Base-by-base conservation (phyloP, 2,888 invertebrate genomes). In the Rhaphigaster nebulosa region DNA sequence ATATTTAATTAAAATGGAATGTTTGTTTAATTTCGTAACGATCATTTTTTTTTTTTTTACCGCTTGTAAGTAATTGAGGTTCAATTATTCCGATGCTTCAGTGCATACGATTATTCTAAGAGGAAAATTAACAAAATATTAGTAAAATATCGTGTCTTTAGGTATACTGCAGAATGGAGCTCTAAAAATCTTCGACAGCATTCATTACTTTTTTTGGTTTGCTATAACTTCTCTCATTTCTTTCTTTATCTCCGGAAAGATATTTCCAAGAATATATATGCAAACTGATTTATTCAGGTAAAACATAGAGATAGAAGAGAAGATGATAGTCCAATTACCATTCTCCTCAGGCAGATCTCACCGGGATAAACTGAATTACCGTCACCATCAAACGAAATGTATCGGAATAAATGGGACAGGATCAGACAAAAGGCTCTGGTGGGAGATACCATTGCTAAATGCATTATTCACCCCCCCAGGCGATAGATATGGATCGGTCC, bases 371-470 rank as follows among this genome's bases (percentile, higher is more conserved):
- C 12, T 80, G 41, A 41, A 80, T 80, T 80, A 80, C 80, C 1
- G 38, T 80, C 41, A 41, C 80, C 80, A 80, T 80, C 80, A 41
- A 80, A 80, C 80, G 80, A 41, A 80, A 80, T 80, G 80, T 80
- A 80, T 80, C 41, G 41, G 41, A 80, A 80, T 80, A 80, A 80
- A 80, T 80, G 80, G 38, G 65, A 26, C 12, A 41, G 80, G 34
- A 29, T 41, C 41, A 41, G 41, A 80, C 80, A 80, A 26, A 80
- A 80, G 80, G 23, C 80, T 76, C 10, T 1, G 52, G 18, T 1
- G 80, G 80, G 41, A 41, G 80, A 41, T 41, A 80, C 18, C 23
- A 80, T 38, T 80, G 20, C 80, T 80, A 80, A 80, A 80, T 80
- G 80, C 80, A 80, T 80, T 80, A 80, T 80, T 38, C 80, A 80